A percentile compares a stretch with the other conserved stretches of the same genome.
Evolutionary conservation across 2,113 vertebrate genomes (phyloP).

Genomic region (Shinisaurus crocodilurus): DNA sequence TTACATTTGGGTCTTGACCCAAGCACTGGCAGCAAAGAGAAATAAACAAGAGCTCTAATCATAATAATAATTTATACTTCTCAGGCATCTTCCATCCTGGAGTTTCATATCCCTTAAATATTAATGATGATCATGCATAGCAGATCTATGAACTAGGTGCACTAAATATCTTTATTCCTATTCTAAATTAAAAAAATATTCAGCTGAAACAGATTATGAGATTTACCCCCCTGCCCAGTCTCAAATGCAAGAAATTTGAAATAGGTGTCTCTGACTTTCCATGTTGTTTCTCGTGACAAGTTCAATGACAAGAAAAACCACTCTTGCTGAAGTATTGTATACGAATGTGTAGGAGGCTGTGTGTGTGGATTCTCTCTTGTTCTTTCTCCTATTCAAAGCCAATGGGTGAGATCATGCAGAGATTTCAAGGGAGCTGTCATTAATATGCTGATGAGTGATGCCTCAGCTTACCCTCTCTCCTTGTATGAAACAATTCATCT

Average conservation of each 20-base stretch:
- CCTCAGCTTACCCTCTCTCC: too few species aligned
- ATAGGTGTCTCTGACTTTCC: not conserved
- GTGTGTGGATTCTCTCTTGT: not conserved
- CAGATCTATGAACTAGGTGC: constrained; percentile 42
- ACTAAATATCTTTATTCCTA: constrained; percentile 5
- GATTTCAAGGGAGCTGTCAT: not conserved
- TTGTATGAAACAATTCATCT: not conserved
- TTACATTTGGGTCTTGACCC: constrained; percentile 13
- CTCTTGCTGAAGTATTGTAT: not conserved
- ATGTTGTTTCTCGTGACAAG: constrained; percentile 18
- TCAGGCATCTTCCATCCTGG: constrained; percentile 16
- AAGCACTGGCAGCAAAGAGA: not conserved
- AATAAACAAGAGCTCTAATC: constrained; percentile 1
- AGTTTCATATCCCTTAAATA: constrained; percentile 33
- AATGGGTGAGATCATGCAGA: not conserved
- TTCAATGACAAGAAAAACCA: too few species aligned
- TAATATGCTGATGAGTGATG: not conserved
- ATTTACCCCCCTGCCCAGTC: constrained; percentile 34
- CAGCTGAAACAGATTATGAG: not conserved
- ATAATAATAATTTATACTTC: constrained; percentile 13
- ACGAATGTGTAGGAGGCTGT: not conserved
- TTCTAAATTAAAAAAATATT: constrained; percentile 33
- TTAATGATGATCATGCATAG: constrained; percentile 56
- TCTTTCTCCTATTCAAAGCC: not conserved
- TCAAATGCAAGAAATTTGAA: constrained; percentile 15